Percentiles rank a stretch among this genome's conserved stretches.
Conservation (phyloP, 2,113 vertebrate species). For the Ptilonorhynchus violaceus region DNA sequence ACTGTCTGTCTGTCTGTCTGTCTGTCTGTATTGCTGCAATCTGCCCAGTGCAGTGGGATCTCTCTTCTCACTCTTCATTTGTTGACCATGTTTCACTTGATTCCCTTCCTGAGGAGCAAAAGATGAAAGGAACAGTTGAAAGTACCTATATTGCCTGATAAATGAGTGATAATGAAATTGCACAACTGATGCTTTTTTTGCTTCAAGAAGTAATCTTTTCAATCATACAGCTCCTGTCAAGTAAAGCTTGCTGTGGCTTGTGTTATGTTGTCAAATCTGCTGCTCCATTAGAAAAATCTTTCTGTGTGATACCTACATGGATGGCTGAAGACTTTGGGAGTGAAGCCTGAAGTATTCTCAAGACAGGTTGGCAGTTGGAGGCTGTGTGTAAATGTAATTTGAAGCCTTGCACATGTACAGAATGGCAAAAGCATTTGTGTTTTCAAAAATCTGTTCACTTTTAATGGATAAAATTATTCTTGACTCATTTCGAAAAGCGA, state of each 20-base stretch:
- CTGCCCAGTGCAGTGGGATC: not conserved
- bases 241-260: not conserved
- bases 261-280: not conserved
- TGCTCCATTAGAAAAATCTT: not conserved
- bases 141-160: not conserved
- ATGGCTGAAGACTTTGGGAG: constrained; percentile 4
- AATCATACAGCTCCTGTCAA: not conserved
- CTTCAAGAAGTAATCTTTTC: not conserved
- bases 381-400: not conserved
- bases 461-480: not conserved
- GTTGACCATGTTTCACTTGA: not conserved
- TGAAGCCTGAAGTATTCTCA: not conserved
- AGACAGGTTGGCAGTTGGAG: not conserved
- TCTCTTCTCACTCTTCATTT: not conserved
- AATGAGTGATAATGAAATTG: not conserved
- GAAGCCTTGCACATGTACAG: not conserved
- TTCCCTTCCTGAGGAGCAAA: not conserved
- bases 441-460: not conserved
- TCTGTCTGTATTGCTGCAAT: not conserved
- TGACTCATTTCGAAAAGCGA: not conserved
- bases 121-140: not conserved
- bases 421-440: not conserved
- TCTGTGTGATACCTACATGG: not conserved
- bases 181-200: not conserved
- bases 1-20: not conserved